A percentile compares a stretch with the other conserved stretches of the same genome.
These are phyloP conservation scores for Silurus meridionalis DNA, from an alignment of 2,113 vertebrate genomes.

Conservation along the genomic window DNA sequence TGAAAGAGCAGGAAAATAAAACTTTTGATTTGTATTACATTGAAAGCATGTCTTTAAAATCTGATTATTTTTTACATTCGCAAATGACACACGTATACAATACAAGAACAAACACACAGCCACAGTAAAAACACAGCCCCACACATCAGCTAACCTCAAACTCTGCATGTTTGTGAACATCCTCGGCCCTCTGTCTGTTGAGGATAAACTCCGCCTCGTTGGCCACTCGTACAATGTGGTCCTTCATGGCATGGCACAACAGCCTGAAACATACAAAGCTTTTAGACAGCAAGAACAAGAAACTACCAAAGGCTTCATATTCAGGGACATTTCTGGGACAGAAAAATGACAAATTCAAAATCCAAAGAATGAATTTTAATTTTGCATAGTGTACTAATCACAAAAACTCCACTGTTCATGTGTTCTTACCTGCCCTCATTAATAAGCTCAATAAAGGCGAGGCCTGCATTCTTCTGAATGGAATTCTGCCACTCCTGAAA, in stretches of 20 bases:
- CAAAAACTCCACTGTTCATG: no score
- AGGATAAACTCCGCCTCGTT: slow-evolving; percentile 99
- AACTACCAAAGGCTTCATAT: background rate
- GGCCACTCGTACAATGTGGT: slow-evolving; percentile 97
- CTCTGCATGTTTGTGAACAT: slow-evolving; percentile 97
- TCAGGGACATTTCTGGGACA: background rate
- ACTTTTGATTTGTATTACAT: background rate
- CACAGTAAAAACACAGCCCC: background rate
- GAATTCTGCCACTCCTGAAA: slow-evolving; percentile 99
- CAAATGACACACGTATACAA: background rate
- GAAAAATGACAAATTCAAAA: background rate
- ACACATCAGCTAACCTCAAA: slow-evolving; percentile 84
- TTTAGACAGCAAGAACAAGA: background rate
- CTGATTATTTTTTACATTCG: background rate
- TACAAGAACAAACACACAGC: background rate
- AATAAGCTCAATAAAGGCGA: slow-evolving; percentile 99
- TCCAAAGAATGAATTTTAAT: background rate
- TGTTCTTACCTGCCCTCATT: slow-evolving; percentile 92
- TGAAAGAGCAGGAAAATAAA: slow-evolving; percentile 52
- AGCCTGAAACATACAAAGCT: slow-evolving; percentile 71
- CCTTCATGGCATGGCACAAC: slow-evolving; percentile 98
- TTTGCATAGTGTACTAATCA: background rate
- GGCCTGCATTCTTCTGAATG: slow-evolving; percentile 98
- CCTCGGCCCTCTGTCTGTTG: slow-evolving; percentile 95
- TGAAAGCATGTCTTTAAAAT: background rate